phyloP scores from a whole-genome alignment of 1,140 invertebrate genomes.

The Luehdorfia chinensis region DNA sequence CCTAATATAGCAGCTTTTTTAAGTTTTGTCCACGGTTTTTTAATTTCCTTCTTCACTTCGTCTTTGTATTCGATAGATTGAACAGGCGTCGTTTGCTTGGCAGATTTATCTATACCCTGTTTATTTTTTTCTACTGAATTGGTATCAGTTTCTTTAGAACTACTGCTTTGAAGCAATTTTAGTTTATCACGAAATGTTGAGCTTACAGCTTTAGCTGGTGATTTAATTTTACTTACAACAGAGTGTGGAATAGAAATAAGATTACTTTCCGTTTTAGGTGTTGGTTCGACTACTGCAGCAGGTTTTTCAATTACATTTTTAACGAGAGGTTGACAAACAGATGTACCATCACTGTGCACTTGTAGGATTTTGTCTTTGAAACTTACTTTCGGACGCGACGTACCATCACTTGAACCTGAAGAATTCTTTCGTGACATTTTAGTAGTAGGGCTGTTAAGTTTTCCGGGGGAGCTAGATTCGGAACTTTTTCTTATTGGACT shows the following conservation, averaged over 20 bases:
- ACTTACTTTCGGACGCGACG: conserved; percentile 70
- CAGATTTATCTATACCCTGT: conserved; percentile 38
- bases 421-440: conserved; percentile 73
- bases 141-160: conserved; percentile 44
- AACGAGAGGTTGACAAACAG: conserved; percentile 62
- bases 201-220: conserved; percentile 68
- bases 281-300: conserved; percentile 62
- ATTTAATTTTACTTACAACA: conserved; percentile 75
- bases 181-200: conserved; percentile 70
- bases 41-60: conserved; percentile 40
- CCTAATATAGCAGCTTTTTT: conserved; percentile 78
- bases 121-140: conserved; percentile 47
- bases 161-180: conserved; percentile 62
- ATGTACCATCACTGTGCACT: conserved; percentile 71
- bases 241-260: conserved; percentile 74
- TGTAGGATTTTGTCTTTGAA: conserved; percentile 75
- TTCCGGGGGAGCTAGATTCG: conserved; percentile 70
- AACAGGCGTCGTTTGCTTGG: conserved; percentile 39
- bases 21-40: conserved; percentile 78
- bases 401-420: conserved; percentile 70
- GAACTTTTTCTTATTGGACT: conserved; percentile 71
- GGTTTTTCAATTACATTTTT: conserved; percentile 65
- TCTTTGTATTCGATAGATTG: conserved; percentile 50
- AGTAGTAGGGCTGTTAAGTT: conserved; percentile 67
- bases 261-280: conserved; percentile 64